Evolutionary conservation across 2,113 vertebrate species (phyloP).

Genomic region (Indri indri): DNA sequence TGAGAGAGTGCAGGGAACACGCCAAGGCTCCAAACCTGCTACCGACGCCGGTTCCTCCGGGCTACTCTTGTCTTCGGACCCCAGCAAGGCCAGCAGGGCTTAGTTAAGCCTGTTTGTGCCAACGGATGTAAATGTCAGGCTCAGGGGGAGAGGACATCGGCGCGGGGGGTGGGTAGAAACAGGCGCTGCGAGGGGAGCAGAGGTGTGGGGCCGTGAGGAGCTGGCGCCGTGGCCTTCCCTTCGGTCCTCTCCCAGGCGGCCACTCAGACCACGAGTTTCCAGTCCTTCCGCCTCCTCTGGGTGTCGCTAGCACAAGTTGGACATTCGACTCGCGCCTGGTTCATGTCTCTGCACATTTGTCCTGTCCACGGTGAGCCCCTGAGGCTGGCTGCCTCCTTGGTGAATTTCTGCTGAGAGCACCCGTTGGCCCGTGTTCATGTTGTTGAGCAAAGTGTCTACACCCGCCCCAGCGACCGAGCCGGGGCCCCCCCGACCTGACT

Average conservation of each 20-base stretch:
- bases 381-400: neutral
- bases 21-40: rapidly evolving
- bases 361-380: rapidly evolving
- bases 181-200: rapidly evolving
- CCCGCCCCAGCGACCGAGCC: neutral
- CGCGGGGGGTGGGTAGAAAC: rapidly evolving
- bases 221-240: rapidly evolving
- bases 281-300: neutral
- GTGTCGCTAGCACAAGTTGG: rapidly evolving
- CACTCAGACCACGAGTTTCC: rapidly evolving
- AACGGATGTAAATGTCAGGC: neutral
- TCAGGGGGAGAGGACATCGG: neutral
- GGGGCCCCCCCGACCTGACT: too few relatives aligned
- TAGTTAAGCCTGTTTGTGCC: rapidly evolving
- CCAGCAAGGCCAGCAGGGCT: too few relatives aligned
- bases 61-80: rapidly evolving
- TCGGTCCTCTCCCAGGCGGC: neutral
- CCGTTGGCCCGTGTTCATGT: rapidly evolving
- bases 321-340: neutral
- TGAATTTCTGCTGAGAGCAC: neutral
- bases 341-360: rapidly evolving
- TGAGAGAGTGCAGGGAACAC: rapidly evolving
- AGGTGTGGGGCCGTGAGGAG: rapidly evolving
- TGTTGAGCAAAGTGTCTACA: neutral
- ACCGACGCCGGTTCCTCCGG: rapidly evolving